These are phyloP conservation scores for Petrocephalus zakoni DNA, from an alignment of 2,113 vertebrate species.

Conservation along the genomic window DNA sequence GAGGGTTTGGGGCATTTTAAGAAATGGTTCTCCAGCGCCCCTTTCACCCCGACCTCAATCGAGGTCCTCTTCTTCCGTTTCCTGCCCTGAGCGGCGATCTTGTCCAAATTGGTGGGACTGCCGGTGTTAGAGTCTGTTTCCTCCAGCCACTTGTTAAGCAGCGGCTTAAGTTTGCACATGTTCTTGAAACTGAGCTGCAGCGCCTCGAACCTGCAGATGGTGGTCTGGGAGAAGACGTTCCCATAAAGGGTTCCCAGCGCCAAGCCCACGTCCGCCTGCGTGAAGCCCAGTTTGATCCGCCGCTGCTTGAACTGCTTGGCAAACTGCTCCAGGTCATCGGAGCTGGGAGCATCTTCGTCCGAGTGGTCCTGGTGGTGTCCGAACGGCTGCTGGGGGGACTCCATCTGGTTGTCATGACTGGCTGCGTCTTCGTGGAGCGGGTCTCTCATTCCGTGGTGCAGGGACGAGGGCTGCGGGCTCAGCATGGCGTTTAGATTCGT, in stretches of 20 bases:
- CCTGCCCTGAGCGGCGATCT: constrained; percentile 94
- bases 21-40: constrained; percentile 95
- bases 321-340: constrained; percentile 98
- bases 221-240: constrained; percentile 97
- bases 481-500: constrained; percentile 83
- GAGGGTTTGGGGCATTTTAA: constrained; percentile 98
- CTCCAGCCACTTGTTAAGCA: constrained; percentile 98
- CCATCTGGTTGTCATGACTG: constrained; percentile 71
- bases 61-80: constrained; percentile 99
- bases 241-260: constrained; percentile 94
- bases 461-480: constrained; percentile 71
- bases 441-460: constrained; percentile 80
- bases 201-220: constrained; percentile 98
- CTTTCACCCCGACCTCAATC: constrained; percentile 97
- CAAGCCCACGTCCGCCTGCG: constrained; percentile 94
- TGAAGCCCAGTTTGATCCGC: constrained; percentile 97
- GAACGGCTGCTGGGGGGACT: constrained; percentile 77
- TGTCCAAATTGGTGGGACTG: constrained; percentile 96
- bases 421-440: constrained; percentile 75
- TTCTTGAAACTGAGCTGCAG: constrained; percentile 98
- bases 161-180: constrained; percentile 95
- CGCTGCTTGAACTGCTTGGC: constrained; percentile 99
- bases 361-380: constrained; percentile 86
- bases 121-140: constrained; percentile 96
- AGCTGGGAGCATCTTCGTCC: constrained; percentile 93